Evolutionary conservation across 2,888 invertebrate species (phyloP).

Genomic region (Macrosoma leucophasiata): DNA sequence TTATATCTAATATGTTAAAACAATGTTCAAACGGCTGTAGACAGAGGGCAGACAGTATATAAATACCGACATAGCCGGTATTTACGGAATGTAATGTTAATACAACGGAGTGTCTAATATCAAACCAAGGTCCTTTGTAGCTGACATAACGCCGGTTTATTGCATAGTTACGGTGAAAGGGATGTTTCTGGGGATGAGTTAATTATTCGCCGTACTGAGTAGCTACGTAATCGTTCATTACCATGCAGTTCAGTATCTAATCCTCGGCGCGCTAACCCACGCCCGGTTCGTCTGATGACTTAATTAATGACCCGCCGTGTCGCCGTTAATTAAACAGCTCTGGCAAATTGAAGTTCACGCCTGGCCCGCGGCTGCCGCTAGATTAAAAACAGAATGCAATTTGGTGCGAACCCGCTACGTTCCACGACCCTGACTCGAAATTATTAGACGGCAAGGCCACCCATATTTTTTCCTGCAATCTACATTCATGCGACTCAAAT

Average conservation of each 20-base stretch:
- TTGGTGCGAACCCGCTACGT: slow-evolving; percentile 39
- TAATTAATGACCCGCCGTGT: slow-evolving; percentile 71
- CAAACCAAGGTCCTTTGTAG: too few relatives aligned
- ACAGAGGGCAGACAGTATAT: too few relatives aligned
- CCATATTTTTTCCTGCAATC: too few relatives aligned
- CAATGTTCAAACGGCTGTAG: too few relatives aligned
- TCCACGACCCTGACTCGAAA: slow-evolving; percentile 35
- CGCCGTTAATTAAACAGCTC: slow-evolving; percentile 69
- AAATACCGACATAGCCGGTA: too few relatives aligned
- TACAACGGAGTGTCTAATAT: too few relatives aligned
- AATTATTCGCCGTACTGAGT: slow-evolving; percentile 26
- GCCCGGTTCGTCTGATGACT: slow-evolving; percentile 67
- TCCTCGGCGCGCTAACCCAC: slow-evolving; percentile 48
- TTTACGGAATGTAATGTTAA: too few relatives aligned
- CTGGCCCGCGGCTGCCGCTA: slow-evolving; percentile 31
- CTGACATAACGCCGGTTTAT: too few relatives aligned
- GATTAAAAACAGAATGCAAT: slow-evolving; percentile 70
- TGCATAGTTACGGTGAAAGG: slow-evolving; percentile 5
- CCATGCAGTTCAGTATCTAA: slow-evolving; percentile 54
- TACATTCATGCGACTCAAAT: too few relatives aligned
- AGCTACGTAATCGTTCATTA: slow-evolving; percentile 53
- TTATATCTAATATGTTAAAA: too few relatives aligned
- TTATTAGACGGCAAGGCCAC: too few relatives aligned
- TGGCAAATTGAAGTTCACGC: slow-evolving; percentile 64
- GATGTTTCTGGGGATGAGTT: slow-evolving; percentile 25